Base-by-base conservation (phyloP, 2,888 invertebrate species). In the Hemicrepidius hirtus region DNA sequence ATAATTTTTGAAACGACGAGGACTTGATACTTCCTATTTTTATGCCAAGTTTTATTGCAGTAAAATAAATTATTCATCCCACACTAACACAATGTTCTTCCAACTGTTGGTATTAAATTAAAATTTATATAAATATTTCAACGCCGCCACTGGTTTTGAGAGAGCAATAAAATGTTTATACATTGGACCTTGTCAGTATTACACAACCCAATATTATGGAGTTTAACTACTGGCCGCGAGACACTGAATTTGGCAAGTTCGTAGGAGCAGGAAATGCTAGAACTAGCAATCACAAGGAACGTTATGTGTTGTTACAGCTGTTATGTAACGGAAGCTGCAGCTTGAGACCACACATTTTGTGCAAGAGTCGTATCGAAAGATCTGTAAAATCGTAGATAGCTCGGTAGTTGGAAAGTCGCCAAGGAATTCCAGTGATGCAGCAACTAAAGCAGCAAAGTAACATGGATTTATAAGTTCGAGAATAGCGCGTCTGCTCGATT, bases 391-490 rank as follows among this genome's bases (percentile, higher is more conserved):
- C 41, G 60, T 44, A 44, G 60, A 60, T 60, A 20, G 59, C 16
- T 50, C 53, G 53, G 5, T 37, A 65, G 24, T 40, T 65, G 64
- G 64, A 50, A 13, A 20, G 37, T 13, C 49, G 64, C 64, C 64
- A 65, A 50, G 53, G 64, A 65, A 65, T 65, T 53, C 50, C 32
- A 59, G 20, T 37, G 21, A 16, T 32, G 64, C 60, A 57, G 57
- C 32, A 55, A 55, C 53, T 32, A 55, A 50, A 55, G 32, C 53
- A 32, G 32, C 57, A 35, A 37, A 57, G 57, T 46, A 41, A 13
- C 64, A 13, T 40, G 41, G 28, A 65, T 65, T 65, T 65, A 65
- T 65, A 65, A 65, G 64, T 40, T 65, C 53, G 37, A 65, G 64
- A 65, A 65, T 65, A 65, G 64, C 50, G 40, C 44, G 50, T 35